Conservation (phyloP, 1,140 invertebrate species). For the Polypedilum vanderplanki region DNA sequence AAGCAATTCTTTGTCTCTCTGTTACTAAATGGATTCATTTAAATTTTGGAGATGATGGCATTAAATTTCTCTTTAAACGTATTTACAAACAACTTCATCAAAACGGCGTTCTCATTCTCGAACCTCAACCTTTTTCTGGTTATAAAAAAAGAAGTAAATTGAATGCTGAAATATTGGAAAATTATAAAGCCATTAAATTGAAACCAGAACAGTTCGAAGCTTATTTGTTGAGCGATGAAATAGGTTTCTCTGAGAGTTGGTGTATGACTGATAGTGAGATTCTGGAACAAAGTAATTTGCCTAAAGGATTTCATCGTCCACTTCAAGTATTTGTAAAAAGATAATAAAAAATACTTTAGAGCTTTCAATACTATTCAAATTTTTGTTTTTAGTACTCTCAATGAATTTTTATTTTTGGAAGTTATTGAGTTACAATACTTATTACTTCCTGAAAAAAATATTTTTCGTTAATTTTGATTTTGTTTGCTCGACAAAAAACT, state of each 20-base stretch:
- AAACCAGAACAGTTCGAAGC: slow-evolving; percentile 81
- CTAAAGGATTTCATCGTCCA: slow-evolving; percentile 83
- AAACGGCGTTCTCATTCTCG: slow-evolving; percentile 84
- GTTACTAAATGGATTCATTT: slow-evolving; percentile 98
- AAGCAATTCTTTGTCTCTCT: slow-evolving; percentile 89
- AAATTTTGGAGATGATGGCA: slow-evolving; percentile 91
- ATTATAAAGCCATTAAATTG: slow-evolving; percentile 76
- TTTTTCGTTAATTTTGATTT: no score
- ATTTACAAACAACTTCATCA: slow-evolving; percentile 83
- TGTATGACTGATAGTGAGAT: slow-evolving; percentile 46
- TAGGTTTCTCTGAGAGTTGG: slow-evolving; percentile 81
- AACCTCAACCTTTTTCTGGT: slow-evolving; percentile 86
- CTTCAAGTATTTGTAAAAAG: slow-evolving; percentile 68
- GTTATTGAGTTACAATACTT: no score
- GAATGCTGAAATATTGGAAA: slow-evolving; percentile 64
- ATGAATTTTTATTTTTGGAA: no score
- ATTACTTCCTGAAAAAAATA: no score
- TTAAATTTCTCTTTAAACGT: slow-evolving; percentile 85
- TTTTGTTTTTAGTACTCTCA: no score
- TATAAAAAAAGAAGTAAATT: slow-evolving; percentile 83
- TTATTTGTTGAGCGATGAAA: slow-evolving; percentile 75
- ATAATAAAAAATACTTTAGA: background rate
- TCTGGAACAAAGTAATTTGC: slow-evolving; percentile 49
- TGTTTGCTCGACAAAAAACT: no score
- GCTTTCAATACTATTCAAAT: background rate